Percentiles rank a stretch among this genome's conserved stretches.
Evolutionary conservation across 2,797 vertebrate species (phyloP).

Genomic region (Gastrophryne carolinensis): DNA sequence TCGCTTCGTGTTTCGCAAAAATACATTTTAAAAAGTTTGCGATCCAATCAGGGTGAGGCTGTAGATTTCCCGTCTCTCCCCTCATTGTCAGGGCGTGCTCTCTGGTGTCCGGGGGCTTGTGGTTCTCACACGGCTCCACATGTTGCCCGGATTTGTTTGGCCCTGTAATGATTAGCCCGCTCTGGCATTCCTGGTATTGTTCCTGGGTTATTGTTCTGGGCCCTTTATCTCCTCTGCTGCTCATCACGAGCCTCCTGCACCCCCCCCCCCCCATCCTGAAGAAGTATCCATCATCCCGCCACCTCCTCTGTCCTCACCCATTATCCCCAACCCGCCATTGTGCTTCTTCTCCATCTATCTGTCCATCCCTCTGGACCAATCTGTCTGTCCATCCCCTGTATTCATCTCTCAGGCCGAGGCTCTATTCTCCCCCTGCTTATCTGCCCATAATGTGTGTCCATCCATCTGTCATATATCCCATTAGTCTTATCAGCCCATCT

Average conservation of each 20-base stretch:
- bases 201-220: slow-evolving; percentile 5
- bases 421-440: not conserved
- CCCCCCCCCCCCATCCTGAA: not conserved
- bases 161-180: slow-evolving; percentile 13
- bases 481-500: too few relatives aligned
- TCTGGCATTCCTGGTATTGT: slow-evolving; percentile 27
- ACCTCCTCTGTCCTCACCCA: not conserved
- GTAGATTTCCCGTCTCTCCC: not conserved
- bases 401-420: not conserved
- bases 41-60: not conserved
- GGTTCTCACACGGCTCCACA: slow-evolving; percentile 3
- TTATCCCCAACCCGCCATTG: not conserved
- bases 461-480: not conserved
- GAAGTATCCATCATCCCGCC: slow-evolving; percentile 2
- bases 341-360: not conserved
- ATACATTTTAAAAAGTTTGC: not conserved
- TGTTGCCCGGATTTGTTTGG: not conserved
- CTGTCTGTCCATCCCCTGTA: not conserved
- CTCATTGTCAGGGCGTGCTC: not conserved
- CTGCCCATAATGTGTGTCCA: not conserved
- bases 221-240: not conserved
- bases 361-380: not conserved
- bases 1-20: not conserved
- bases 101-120: not conserved
- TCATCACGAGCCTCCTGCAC: not conserved